These are phyloP conservation scores for Myotis brandtii DNA, from an alignment of 2,113 vertebrate genomes.

Conservation along the genomic window DNA sequence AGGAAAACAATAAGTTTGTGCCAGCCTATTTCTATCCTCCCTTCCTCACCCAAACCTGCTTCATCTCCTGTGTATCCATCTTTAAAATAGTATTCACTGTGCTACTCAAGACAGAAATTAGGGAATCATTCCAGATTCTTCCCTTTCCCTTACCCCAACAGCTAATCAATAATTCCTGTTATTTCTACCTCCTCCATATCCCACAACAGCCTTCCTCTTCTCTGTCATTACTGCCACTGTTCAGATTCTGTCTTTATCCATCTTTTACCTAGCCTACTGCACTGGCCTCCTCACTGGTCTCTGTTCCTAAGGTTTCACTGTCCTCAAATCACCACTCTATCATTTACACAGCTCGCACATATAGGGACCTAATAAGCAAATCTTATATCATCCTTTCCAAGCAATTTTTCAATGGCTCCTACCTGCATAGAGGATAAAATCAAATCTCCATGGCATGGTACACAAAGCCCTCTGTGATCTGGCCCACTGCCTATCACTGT, in stretches of 20 bases:
- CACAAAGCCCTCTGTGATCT: neutral
- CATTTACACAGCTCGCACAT: neutral
- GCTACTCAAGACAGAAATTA: conserved; percentile 36
- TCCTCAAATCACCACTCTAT: neutral
- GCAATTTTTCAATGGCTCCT: conserved; percentile 20
- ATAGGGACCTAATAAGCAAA: conserved; percentile 1
- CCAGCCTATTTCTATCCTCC: neutral
- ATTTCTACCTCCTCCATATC: neutral
- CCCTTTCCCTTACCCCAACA: neutral
- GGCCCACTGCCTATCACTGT: neutral
- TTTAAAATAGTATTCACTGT: conserved; percentile 29
- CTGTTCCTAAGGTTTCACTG: neutral
- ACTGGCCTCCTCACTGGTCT: neutral
- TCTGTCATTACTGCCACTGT: neutral
- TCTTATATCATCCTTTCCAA: neutral
- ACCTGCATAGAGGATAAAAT: conserved; percentile 12
- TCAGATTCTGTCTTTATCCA: neutral
- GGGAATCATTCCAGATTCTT: conserved; percentile 12
- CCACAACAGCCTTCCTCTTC: neutral
- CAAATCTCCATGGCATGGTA: neutral
- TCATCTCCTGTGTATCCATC: neutral
- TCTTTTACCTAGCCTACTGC: neutral
- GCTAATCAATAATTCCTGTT: neutral
- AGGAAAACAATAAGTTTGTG: neutral
- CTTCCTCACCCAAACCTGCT: neutral